phyloP scores from a whole-genome alignment of 2,888 invertebrate species.

The Xestia rhomboidea region DNA sequence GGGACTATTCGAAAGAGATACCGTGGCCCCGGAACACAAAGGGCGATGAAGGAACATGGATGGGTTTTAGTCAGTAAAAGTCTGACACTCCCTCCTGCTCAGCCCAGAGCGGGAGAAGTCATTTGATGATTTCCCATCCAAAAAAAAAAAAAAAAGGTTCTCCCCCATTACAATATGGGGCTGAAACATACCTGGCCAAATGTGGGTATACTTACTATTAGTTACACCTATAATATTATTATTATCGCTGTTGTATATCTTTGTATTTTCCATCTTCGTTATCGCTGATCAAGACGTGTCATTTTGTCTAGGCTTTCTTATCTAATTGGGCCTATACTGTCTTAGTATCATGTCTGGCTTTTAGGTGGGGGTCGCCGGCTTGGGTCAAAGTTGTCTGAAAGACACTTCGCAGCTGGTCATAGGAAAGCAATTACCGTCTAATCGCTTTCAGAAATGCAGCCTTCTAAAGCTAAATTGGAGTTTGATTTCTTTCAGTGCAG shows the following conservation, averaged over 20 bases:
- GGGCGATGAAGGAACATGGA: too few species aligned
- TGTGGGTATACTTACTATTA: neutral
- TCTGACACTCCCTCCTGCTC: too few species aligned
- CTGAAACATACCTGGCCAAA: neutral
- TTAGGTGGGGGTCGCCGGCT: neutral
- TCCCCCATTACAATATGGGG: neutral
- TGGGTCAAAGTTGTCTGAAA: slow-evolving; percentile 14
- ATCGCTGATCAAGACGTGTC: neutral
- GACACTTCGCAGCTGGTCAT: neutral
- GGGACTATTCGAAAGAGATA: too few species aligned
- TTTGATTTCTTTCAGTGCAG: slow-evolving; percentile 30
- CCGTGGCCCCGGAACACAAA: too few species aligned
- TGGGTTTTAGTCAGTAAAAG: too few species aligned
- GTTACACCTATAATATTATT: neutral
- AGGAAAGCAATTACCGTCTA: slow-evolving; percentile 14
- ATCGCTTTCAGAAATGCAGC: slow-evolving; percentile 22
- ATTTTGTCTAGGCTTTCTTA: neutral
- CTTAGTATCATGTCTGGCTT: neutral
- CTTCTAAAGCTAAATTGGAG: slow-evolving; percentile 13
- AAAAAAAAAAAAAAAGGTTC: too few species aligned
- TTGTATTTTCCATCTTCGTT: neutral
- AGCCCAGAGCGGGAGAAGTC: too few species aligned
- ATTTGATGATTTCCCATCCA: too few species aligned
- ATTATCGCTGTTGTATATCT: neutral
- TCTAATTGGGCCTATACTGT: slow-evolving; percentile 37